Percentiles rank a stretch among this genome's conserved stretches.
phyloP scores from a whole-genome alignment of 2,113 vertebrate species.

The Pyrgilauda ruficollis region DNA sequence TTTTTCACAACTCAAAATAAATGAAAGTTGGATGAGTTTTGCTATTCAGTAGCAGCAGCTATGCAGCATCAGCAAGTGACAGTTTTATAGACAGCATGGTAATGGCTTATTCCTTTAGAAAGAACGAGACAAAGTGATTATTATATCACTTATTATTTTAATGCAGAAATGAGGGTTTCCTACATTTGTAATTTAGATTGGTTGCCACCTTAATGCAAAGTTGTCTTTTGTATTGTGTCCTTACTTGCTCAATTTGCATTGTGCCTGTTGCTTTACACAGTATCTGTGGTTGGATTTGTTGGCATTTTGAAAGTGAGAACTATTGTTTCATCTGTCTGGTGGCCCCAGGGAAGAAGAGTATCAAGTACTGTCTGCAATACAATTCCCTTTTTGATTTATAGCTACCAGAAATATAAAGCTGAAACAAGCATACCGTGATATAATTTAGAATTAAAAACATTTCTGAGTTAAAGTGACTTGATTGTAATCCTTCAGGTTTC shows the following conservation, averaged over 20 bases:
- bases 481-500: not conserved
- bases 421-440: not conserved
- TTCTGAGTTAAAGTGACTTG: not conserved
- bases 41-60: not conserved
- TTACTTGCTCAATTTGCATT: not conserved
- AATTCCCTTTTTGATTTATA: not conserved
- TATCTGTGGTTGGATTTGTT: not conserved
- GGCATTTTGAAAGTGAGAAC: not conserved
- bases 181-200: not conserved
- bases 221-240: not conserved
- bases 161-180: not conserved
- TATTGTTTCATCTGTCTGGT: not conserved
- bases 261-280: not conserved
- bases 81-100: not conserved
- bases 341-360: not conserved
- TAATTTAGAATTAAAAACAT: not conserved
- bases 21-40: not conserved
- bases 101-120: not conserved
- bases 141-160: conserved; percentile 21
- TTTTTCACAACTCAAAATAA: not conserved
- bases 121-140: not conserved
- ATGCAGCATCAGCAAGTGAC: not conserved
- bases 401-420: not conserved
- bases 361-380: not conserved
- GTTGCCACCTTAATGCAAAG: not conserved